Conservation (phyloP, 2,888 invertebrate species). For the Morpho deidamia region DNA sequence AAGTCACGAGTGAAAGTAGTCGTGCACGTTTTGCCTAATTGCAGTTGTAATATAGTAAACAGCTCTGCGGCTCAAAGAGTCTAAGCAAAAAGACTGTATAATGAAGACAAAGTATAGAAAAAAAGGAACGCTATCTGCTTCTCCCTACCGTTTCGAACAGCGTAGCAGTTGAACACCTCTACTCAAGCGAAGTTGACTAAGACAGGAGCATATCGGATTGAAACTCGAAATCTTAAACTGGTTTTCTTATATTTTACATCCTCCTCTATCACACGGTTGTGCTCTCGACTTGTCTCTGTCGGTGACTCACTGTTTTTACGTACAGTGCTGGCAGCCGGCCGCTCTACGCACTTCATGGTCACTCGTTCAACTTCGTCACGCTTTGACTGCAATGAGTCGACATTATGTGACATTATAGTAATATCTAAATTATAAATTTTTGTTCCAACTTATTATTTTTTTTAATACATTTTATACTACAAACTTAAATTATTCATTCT, state of each 20-base stretch:
- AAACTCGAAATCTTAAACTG: constrained; percentile 76
- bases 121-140: constrained; percentile 10
- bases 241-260: constrained; percentile 59
- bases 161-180: constrained; percentile 38
- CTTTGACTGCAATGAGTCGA: constrained; percentile 65
- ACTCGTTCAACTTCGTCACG: constrained; percentile 74
- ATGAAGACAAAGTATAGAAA: constrained; percentile 2
- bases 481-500: too few species aligned
- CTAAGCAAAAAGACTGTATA: not conserved
- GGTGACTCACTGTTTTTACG: constrained; percentile 74
- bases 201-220: constrained; percentile 75
- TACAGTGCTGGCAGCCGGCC: constrained; percentile 56
- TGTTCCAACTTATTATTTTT: too few species aligned
- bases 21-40: constrained; percentile 16
- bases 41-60: constrained; percentile 8
- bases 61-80: constrained; percentile 1
- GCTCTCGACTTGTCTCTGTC: constrained; percentile 58
- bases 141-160: constrained; percentile 42
- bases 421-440: constrained; percentile 58
- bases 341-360: constrained; percentile 76
- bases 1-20: constrained; percentile 14
- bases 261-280: constrained; percentile 44
- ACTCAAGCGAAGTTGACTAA: constrained; percentile 64
- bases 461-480: too few species aligned
- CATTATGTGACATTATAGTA: constrained; percentile 69